Percentiles rank a stretch among this genome's conserved stretches.
Conservation (phyloP, 2,888 invertebrate genomes). For the Bellardia bayeri region DNA sequence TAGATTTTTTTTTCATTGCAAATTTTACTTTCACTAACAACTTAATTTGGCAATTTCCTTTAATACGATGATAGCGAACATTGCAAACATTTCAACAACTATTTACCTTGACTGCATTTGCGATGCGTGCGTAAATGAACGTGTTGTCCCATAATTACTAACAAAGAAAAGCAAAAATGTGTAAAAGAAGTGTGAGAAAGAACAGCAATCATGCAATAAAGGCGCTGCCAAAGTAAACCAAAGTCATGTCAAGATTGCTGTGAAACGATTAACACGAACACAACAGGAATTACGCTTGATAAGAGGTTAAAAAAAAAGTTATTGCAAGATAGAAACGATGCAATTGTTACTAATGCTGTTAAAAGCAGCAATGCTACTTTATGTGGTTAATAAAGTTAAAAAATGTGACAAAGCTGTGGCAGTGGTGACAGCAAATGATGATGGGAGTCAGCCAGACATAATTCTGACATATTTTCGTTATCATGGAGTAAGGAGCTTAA, state of each 20-base stretch:
- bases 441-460: slow-evolving; percentile 25
- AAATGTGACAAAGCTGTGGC: not conserved
- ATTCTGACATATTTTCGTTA: slow-evolving; percentile 80
- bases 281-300: not conserved
- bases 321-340: slow-evolving; percentile 14
- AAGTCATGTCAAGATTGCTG: slow-evolving; percentile 30
- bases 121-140: slow-evolving; percentile 40
- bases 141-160: slow-evolving; percentile 10
- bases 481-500: slow-evolving; percentile 80
- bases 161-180: not conserved
- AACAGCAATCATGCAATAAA: slow-evolving; percentile 15
- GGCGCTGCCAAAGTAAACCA: not conserved
- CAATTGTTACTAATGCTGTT: not conserved
- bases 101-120: slow-evolving; percentile 24
- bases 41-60: slow-evolving; percentile 61
- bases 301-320: not conserved
- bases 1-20: not conserved
- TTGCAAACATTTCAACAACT: slow-evolving; percentile 29
- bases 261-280: slow-evolving; percentile 30
- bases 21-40: slow-evolving; percentile 22
- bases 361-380: not conserved
- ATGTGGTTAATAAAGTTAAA: not conserved
- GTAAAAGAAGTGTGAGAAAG: not conserved
- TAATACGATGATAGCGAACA: slow-evolving; percentile 48
- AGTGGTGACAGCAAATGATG: not conserved